Conservation (phyloP, 2,113 vertebrate genomes). For the Osmerus mordax region DNA sequence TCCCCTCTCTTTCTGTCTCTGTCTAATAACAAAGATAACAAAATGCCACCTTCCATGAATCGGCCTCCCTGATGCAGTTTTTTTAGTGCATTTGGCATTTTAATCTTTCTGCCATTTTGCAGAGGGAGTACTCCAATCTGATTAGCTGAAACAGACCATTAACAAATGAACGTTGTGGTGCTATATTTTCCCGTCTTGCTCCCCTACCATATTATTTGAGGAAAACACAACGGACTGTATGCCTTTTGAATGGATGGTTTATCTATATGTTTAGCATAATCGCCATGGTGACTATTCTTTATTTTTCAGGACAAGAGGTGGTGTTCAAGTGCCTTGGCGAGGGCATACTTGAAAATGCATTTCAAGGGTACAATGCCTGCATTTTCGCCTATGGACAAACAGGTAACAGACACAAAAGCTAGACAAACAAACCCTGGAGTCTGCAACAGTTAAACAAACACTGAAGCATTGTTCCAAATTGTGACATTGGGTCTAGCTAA, state of each 20-base stretch:
- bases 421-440: neutral
- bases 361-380: conserved; percentile 99
- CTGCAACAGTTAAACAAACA: neutral
- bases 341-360: conserved; percentile 99
- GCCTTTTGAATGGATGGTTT: neutral
- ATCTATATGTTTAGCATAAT: conserved; percentile 42
- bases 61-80: neutral
- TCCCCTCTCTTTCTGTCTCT: conserved; percentile 8
- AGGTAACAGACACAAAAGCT: conserved; percentile 72
- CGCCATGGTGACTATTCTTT: conserved; percentile 49
- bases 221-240: conserved; percentile 14
- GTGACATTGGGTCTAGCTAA: no score
- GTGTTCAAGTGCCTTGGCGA: conserved; percentile 99
- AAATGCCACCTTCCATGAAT: conserved; percentile 30
- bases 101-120: neutral
- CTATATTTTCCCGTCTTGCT: neutral
- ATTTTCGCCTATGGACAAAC: conserved; percentile 99
- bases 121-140: no score
- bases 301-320: conserved; percentile 90
- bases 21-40: no score
- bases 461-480: no score
- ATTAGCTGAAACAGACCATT: no score
- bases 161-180: no score
- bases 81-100: conserved; percentile 5
- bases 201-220: neutral